These are phyloP conservation scores for Sycophila sp. DNA, from an alignment of 1,140 invertebrate species.

Conservation along the genomic window DNA sequence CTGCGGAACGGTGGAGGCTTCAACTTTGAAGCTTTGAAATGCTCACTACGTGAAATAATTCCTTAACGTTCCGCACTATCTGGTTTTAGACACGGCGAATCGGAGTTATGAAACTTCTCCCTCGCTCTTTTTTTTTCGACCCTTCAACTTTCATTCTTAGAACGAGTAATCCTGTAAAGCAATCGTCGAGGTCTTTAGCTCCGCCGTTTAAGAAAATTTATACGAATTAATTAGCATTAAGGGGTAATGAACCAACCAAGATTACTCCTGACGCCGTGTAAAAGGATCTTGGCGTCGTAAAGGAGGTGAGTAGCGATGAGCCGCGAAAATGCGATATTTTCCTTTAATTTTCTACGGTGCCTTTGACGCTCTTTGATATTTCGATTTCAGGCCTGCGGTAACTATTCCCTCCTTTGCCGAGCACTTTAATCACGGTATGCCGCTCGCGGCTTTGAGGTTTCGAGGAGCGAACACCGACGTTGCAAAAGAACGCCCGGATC, in stretches of 20 bases:
- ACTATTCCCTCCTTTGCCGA: background rate
- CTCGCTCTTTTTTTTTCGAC: too few relatives aligned
- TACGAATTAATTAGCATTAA: too few relatives aligned
- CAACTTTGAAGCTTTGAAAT: conserved; percentile 20
- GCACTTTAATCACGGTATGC: conserved; percentile 4
- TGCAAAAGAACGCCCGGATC: too few relatives aligned
- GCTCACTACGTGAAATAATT: conserved; percentile 15
- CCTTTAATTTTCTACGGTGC: conserved; percentile 1
- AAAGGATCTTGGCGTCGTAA: background rate
- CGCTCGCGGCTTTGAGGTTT: conserved; percentile 2
- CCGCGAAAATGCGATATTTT: conserved; percentile 42
- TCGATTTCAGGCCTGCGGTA: background rate
- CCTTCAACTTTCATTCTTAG: too few relatives aligned
- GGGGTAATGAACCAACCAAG: too few relatives aligned
- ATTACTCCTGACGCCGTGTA: too few relatives aligned
- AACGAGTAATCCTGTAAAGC: too few relatives aligned
- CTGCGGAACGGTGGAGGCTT: conserved; percentile 33
- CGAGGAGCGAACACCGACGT: too few relatives aligned
- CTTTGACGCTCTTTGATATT: conserved; percentile 12
- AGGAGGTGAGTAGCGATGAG: conserved; percentile 42
- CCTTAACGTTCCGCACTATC: conserved; percentile 21
- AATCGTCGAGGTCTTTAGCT: too few relatives aligned
- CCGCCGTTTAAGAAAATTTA: too few relatives aligned
- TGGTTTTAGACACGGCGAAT: too few relatives aligned
- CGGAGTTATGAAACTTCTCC: conserved; percentile 2